phyloP scores from a whole-genome alignment of 2,113 vertebrate genomes.

The human (Homo sapiens) region GRCh38 chr13:57690001-57690500 shows the following conservation, averaged over 20 bases:
- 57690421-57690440: background rate
- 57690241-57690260: constrained; percentile 21
- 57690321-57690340: background rate
- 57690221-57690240: constrained; percentile 2
- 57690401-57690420: background rate
- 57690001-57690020: constrained; percentile 33
- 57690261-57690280: constrained; percentile 2
- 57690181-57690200: constrained; percentile 36
- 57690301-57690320: background rate
- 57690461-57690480: background rate
- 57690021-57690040: background rate
- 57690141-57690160: constrained; percentile 38
- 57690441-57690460: background rate
- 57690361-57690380: too few relatives aligned
- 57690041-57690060: constrained; percentile 11
- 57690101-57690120: background rate
- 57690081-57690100: background rate
- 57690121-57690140: background rate
- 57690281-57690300: background rate
- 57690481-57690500: background rate
- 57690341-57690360: background rate
- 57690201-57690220: background rate
- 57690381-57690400: background rate
- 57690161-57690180: constrained; percentile 5
- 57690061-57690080: background rate